Percentiles rank a stretch among this genome's conserved stretches.
phyloP scores from a whole-genome alignment of 2,888 invertebrate species.

The Sabatieria punctata region DNA sequence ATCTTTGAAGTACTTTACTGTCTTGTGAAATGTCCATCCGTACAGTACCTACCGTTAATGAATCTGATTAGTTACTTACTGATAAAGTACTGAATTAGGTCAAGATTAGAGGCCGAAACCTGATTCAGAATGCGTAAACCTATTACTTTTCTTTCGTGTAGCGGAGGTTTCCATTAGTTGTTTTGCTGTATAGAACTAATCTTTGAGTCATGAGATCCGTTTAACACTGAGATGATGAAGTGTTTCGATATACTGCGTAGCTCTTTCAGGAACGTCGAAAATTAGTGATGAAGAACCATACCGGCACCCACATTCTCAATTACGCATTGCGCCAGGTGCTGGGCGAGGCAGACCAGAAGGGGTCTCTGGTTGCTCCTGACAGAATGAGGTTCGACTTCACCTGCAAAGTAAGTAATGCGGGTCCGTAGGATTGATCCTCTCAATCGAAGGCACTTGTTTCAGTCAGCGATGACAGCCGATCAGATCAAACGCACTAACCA shows the following conservation, averaged over 20 bases:
- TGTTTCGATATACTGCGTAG: too few species aligned
- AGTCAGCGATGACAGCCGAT: constrained; percentile 61
- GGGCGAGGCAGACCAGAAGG: constrained; percentile 79
- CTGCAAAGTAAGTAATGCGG: constrained; percentile 44
- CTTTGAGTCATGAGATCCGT: too few species aligned
- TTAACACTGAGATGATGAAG: neutral
- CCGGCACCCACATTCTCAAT: constrained; percentile 91
- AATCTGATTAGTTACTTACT: too few species aligned
- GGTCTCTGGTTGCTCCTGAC: constrained; percentile 92
- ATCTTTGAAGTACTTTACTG: too few species aligned
- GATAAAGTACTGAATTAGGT: neutral
- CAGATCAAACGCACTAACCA: constrained; percentile 64
- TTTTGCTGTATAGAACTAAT: too few species aligned
- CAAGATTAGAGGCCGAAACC: neutral
- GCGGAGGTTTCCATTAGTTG: too few species aligned
- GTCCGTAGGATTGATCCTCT: neutral
- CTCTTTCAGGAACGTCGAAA: constrained; percentile 48
- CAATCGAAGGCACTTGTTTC: constrained; percentile 5
- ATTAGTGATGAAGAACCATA: constrained; percentile 94
- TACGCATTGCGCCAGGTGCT: constrained; percentile 76
- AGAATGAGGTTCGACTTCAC: constrained; percentile 91
- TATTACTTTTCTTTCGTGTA: too few species aligned
- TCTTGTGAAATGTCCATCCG: too few species aligned
- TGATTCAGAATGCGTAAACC: too few species aligned
- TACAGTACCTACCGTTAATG: too few species aligned